Evolutionary conservation across 1,140 invertebrate species (phyloP), one percentile per base, ranked within the genome.

Genomic region (Sipha flava): DNA sequence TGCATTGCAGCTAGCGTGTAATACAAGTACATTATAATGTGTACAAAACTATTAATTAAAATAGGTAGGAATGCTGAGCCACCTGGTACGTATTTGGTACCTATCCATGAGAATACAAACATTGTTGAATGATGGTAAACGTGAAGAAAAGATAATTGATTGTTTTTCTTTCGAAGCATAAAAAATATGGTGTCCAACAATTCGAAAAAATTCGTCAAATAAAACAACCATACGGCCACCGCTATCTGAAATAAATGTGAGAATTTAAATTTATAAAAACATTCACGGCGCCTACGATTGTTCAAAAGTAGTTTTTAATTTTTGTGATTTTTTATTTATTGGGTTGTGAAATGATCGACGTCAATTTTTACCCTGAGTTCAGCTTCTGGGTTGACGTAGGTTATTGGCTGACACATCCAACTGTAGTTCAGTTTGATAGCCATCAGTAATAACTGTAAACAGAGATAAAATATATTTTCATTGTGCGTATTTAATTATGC

Each of bases 171-270:
- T 45, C 94, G 88, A 40, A 96, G 84, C 79, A 96, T 95, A 82
- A 96, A 95, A 88, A 96, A 96, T 82, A 94, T 89, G 0, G 96
- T 98, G 85, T 98, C 96, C 82, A 93, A 90, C 85, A 98, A 95
- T 86, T 98, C 96, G 29, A 98, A 85, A 29, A 95, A 88, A 86
- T 98, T 98, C 34, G 96, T 97, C 84, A 97, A 92, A 85, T 96
- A 98, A 85, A 97, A 98, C 94, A 95, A 97, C 95, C 95, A 98
- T 21, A 98, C 90, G 0, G 95, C 95, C 83, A 92, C 89, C 0
- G 95, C 93, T 86, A 98, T 95, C 95, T 97, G 86, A 26, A 82
- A 75, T 29, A 12, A 14, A 45, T 6, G 5, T 16, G 5, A 40
- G 10, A 40, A 6, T 40, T 40, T 40, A 40, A 6, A 6, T 10